phyloP scores from a whole-genome alignment of 2,797 vertebrate species.

The Hephaestus fuliginosus region DNA sequence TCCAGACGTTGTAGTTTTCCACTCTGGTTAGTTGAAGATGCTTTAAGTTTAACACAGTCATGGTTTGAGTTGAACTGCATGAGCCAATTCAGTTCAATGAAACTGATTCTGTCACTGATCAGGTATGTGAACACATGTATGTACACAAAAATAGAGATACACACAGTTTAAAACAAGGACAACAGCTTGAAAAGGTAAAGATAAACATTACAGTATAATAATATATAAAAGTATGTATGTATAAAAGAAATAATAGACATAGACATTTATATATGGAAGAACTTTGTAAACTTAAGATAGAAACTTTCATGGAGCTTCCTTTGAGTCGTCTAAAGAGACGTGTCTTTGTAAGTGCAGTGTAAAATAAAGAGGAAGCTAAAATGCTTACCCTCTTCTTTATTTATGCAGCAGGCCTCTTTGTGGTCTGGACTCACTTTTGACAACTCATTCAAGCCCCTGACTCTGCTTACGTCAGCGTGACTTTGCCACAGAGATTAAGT shows the following conservation, averaged over 20 bases:
- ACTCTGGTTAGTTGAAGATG: neutral
- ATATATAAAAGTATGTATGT: no score
- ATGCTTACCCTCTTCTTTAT: conserved; percentile 35
- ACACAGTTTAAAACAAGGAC: no score
- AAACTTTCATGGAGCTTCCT: neutral
- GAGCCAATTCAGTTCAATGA: neutral
- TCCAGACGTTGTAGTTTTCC: neutral
- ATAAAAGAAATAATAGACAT: no score
- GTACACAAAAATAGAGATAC: no score
- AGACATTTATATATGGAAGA: no score
- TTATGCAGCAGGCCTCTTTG: conserved; percentile 7
- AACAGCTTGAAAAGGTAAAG: no score
- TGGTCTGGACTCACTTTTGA: conserved; percentile 14
- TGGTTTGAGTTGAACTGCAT: neutral
- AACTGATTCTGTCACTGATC: neutral
- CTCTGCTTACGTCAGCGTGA: conserved; percentile 56
- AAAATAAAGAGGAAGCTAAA: conserved; percentile 63
- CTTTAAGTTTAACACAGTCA: neutral
- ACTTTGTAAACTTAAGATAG: neutral
- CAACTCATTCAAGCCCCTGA: neutral
- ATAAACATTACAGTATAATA: no score
- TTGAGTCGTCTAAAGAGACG: neutral
- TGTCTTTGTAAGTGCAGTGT: neutral
- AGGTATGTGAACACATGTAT: no score
- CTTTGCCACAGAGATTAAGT: conserved; percentile 12